These are phyloP conservation scores for Nycticebus coucang DNA, from an alignment of 2,113 vertebrate genomes.

Conservation along the genomic window DNA sequence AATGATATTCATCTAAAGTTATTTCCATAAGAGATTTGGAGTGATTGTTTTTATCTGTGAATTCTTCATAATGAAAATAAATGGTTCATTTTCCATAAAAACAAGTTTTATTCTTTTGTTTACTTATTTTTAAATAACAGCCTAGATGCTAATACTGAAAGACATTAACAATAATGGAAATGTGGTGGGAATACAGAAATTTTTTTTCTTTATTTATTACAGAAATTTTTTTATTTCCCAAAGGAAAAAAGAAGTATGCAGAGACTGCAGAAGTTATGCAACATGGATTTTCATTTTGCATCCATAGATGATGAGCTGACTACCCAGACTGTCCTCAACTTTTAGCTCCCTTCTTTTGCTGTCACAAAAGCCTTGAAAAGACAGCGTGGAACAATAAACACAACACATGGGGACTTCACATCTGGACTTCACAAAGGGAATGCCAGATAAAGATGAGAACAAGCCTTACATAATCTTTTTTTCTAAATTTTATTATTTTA, in stretches of 20 bases:
- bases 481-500: too few relatives aligned
- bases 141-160: not conserved
- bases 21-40: not conserved
- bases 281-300: not conserved
- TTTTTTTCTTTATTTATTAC: not conserved
- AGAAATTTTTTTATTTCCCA: not conserved
- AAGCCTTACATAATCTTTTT: not conserved
- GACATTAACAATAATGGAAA: not conserved
- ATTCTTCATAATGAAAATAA: constrained; percentile 28
- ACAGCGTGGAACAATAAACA: not conserved
- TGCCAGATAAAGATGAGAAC: not conserved
- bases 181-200: not conserved
- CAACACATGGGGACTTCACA: not conserved
- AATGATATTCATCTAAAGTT: not conserved
- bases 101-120: not conserved
- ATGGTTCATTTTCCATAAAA: not conserved
- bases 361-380: not conserved
- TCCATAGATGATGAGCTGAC: not conserved
- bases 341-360: not conserved
- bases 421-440: constrained; percentile 32
- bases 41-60: not conserved
- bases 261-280: not conserved
- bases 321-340: not conserved
- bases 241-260: not conserved
- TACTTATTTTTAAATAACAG: constrained; percentile 1